Evolutionary conservation across 2,797 vertebrate genomes (phyloP).

Genomic region (Rachycentron canadum): DNA sequence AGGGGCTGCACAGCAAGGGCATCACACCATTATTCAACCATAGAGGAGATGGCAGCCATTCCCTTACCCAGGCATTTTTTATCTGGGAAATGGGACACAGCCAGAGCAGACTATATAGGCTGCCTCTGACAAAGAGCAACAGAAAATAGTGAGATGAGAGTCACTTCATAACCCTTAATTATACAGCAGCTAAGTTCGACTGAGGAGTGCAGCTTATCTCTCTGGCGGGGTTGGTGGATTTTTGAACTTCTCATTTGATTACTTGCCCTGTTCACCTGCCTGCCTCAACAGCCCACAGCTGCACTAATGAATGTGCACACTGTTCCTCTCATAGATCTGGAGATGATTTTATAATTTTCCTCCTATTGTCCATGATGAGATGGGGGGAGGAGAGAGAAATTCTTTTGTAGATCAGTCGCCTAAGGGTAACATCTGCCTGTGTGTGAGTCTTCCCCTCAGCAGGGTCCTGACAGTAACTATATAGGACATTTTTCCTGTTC

Average conservation of each 20-base stretch:
- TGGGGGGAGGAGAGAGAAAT: constrained; percentile 44
- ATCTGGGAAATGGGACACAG: constrained; percentile 78
- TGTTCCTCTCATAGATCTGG: constrained; percentile 56
- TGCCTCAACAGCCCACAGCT: constrained; percentile 66
- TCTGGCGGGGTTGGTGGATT: constrained; percentile 71
- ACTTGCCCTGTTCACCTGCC: constrained; percentile 79
- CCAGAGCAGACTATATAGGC: constrained; percentile 67
- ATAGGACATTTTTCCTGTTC: constrained; percentile 68
- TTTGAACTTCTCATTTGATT: constrained; percentile 80
- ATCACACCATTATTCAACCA: constrained; percentile 77
- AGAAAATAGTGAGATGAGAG: constrained; percentile 77
- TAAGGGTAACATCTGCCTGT: constrained; percentile 77
- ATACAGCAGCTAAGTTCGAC: constrained; percentile 72
- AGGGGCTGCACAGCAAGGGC: constrained; percentile 69
- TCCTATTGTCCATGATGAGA: constrained; percentile 59
- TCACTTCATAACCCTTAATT: constrained; percentile 80
- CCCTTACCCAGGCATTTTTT: constrained; percentile 65
- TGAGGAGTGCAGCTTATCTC: constrained; percentile 74
- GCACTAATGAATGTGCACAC: constrained; percentile 74
- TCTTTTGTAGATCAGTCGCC: constrained; percentile 66
- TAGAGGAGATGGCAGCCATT: constrained; percentile 74
- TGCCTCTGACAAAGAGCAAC: constrained; percentile 74
- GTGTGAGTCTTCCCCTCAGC: constrained; percentile 58
- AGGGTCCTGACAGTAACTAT: constrained; percentile 62
- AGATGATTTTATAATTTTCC: constrained; percentile 67